Base-by-base conservation (phyloP, 2,888 invertebrate genomes). In the Tridacna gigas region DNA sequence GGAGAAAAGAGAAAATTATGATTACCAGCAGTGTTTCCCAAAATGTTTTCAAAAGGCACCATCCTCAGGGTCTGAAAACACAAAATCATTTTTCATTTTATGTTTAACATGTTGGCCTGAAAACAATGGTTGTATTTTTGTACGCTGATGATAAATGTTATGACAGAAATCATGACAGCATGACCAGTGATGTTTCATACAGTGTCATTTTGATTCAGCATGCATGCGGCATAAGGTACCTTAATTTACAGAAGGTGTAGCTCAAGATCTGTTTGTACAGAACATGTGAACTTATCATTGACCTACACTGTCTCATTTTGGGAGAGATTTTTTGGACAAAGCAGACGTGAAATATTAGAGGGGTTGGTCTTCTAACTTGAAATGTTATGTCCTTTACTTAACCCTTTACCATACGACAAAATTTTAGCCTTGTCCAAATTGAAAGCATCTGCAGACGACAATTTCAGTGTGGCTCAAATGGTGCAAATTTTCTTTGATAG, bases 171-270 rank as follows among this genome's bases (percentile, higher is more conserved):
- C 25, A 13, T 51, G 71, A 71, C 71, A 71, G 71, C 25, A 51
- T 71, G 71, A 71, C 71, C 48, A 25, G 51, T n/a, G 22, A 51
- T 71, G 51, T 51, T 69, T 7, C 25, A 71, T 51, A 71, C 71
- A 71, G 71, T 22, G 51, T 51, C 51, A 48, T 9, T 51, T 71
- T 56, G 15, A 56, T 56, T 56, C 20, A 15, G 15, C 56, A 20
- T 56, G 56, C 56, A 15, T 56, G 9, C 11, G 20, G 15, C 56
- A 56, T 56, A 37, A 7, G 37, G 37, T 37, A 37, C 15, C 56
- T 56, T n/a, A n/a, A n/a, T n/a, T 56, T 56, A 11, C 3, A 20
- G 15, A 3, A 3, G 3, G 56, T 20, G 20, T 56, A 3, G 56
- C 2, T 20, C 56, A 15, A 56, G 56, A 56, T 56, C 56, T 5